Conservation (phyloP, 2,888 invertebrate genomes). For the Neoascia interrupta region DNA sequence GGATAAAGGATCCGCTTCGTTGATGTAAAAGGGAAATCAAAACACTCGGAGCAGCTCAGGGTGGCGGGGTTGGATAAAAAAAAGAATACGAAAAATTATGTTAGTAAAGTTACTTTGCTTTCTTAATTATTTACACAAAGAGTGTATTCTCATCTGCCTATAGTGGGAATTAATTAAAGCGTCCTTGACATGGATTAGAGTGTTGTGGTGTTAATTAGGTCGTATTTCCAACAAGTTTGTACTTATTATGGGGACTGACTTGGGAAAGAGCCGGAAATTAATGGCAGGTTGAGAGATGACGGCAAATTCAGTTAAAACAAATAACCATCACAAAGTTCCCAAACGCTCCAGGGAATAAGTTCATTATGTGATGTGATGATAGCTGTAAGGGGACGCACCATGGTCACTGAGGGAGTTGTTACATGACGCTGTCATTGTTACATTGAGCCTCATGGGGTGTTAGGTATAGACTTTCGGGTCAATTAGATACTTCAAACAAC, state of each 20-base stretch:
- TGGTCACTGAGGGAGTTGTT: no score
- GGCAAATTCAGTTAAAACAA: background rate
- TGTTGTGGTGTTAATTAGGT: conserved; percentile 27
- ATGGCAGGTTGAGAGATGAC: no score
- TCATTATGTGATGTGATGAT: no score
- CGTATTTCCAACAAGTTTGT: conserved; percentile 14
- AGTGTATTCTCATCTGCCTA: conserved; percentile 4
- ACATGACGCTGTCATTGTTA: no score
- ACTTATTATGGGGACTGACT: no score
- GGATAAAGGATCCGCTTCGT: no score
- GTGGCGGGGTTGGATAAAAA: no score
- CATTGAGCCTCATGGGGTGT: no score
- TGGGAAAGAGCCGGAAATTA: conserved; percentile 5
- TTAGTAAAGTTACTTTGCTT: background rate
- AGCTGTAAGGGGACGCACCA: no score
- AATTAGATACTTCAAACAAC: no score
- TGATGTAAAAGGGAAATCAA: background rate
- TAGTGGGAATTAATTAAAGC: conserved; percentile 29
- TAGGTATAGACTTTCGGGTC: no score
- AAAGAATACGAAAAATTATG: background rate
- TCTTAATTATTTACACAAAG: conserved; percentile 36
- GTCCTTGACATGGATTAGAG: conserved; percentile 13
- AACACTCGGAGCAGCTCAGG: background rate
- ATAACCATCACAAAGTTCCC: background rate
- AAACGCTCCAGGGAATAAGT: background rate